A percentile compares a stretch with the other conserved stretches of the same genome.
These are phyloP conservation scores for Pachydiplax longipennis DNA, from an alignment of 2,888 invertebrate species.

Conservation along the genomic window DNA sequence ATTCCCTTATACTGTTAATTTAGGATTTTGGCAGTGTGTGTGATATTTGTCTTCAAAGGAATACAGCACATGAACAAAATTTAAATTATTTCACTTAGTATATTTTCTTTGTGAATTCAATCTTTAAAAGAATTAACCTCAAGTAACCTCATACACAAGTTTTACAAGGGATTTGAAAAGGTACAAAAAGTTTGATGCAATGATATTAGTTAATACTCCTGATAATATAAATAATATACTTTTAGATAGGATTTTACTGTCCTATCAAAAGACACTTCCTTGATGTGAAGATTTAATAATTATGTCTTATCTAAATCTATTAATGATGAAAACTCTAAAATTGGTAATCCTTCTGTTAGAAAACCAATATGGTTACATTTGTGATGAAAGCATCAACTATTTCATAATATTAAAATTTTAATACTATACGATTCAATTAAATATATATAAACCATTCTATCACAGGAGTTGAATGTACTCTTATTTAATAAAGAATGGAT, in stretches of 20 bases:
- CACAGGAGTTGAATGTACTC: background rate
- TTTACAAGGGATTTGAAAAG: conserved; percentile 42
- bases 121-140: conserved; percentile 1
- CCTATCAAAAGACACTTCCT: conserved; percentile 5
- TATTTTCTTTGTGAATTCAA: background rate
- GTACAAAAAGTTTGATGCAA: conserved; percentile 24
- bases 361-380: conserved; percentile 24
- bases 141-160: conserved; percentile 28
- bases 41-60: background rate
- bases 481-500: background rate
- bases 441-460: background rate
- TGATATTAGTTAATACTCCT: background rate
- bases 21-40: conserved; percentile 6
- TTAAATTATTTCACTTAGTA: background rate
- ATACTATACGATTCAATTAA: background rate
- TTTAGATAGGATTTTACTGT: conserved; percentile 18
- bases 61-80: background rate
- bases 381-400: conserved; percentile 18
- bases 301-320: conserved; percentile 15
- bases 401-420: background rate
- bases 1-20: conserved; percentile 21
- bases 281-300: background rate
- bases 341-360: conserved; percentile 3
- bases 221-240: conserved; percentile 37
- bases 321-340: background rate